Base-by-base conservation (phyloP, 2,888 invertebrate species). In the Phytoseiulus persimilis region DNA sequence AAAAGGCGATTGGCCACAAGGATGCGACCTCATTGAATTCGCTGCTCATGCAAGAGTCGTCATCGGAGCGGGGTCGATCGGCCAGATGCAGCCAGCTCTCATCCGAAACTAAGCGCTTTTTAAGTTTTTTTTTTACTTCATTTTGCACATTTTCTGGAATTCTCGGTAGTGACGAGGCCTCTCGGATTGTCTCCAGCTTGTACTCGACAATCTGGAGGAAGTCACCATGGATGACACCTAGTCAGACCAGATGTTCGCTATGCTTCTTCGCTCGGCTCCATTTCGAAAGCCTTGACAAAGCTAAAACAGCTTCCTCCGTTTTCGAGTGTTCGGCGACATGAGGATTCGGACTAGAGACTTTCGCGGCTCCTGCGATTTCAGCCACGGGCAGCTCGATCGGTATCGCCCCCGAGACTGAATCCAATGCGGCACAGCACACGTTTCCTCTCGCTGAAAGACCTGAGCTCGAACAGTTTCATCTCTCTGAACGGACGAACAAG, bases 41-140 rank as follows among this genome's bases (percentile, higher is more conserved):
- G 65, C 65, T 65, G 65, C 65, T 65, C 14, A 14, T 23, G 28
- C 65, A 14, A 28, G 65, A 65, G 65, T 65, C 65, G 65, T 65
- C 65, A 65, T 65, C 65, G 18, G 5, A 65, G 65, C 28, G 28
- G 65, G 65, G 65, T 65, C 65, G 65, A 28, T 23, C 65, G 65
- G 18, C 65, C 65, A 65, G 65, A 65, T 65, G 65, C 65, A 65
- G 65, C 65, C 18, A 65, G 9, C 5, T 65, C 65, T 65, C 65
- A 65, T 65, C 65, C 65, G 65, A 65, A 65, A 65, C 65, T 65
- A 65, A 65, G 65, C 65, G 65, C 65, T 65, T 65, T 65, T 65
- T 65, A 65, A 65, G 65, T 23, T 65, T 65, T 65, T 65, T 65
- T 65, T 65, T 65, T n/a, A n/a, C 65, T 65, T 28, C 65, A 65